A percentile compares a stretch with the other conserved stretches of the same genome.
Evolutionary conservation across 2,797 vertebrate genomes (phyloP).

Genomic region (Phataginus tetradactyla): DNA sequence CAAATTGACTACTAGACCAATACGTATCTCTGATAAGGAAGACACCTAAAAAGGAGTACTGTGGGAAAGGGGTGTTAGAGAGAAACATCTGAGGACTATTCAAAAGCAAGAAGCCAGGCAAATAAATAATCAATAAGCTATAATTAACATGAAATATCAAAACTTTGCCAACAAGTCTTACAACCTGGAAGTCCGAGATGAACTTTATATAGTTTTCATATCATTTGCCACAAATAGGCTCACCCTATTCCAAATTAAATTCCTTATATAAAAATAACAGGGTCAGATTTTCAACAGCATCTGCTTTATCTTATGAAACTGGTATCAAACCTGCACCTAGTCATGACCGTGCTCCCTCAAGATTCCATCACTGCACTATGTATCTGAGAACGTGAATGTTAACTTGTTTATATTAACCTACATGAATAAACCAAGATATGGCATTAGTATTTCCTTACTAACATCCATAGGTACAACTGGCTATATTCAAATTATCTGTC

Average conservation of each 20-base stretch:
- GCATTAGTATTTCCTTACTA: background rate
- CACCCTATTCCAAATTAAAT: background rate
- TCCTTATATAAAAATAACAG: background rate
- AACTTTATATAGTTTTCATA: background rate
- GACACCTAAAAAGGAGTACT: background rate
- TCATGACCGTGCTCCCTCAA: background rate
- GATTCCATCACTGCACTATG: background rate
- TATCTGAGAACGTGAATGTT: background rate
- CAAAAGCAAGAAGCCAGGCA: background rate
- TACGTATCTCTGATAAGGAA: conserved; percentile 41
- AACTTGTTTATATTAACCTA: background rate
- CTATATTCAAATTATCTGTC: background rate
- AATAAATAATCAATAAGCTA: background rate
- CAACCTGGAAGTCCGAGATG: background rate
- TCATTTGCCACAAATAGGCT: background rate
- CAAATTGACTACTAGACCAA: background rate
- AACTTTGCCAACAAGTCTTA: background rate
- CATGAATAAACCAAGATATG: background rate
- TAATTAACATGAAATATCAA: background rate
- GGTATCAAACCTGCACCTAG: background rate
- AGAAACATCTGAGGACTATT: background rate
- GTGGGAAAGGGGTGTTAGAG: background rate
- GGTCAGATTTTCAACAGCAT: background rate
- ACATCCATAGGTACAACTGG: background rate
- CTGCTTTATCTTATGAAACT: background rate